These are phyloP conservation scores for Microhierax caerulescens DNA, from an alignment of 2,797 vertebrate genomes.

Conservation along the genomic window DNA sequence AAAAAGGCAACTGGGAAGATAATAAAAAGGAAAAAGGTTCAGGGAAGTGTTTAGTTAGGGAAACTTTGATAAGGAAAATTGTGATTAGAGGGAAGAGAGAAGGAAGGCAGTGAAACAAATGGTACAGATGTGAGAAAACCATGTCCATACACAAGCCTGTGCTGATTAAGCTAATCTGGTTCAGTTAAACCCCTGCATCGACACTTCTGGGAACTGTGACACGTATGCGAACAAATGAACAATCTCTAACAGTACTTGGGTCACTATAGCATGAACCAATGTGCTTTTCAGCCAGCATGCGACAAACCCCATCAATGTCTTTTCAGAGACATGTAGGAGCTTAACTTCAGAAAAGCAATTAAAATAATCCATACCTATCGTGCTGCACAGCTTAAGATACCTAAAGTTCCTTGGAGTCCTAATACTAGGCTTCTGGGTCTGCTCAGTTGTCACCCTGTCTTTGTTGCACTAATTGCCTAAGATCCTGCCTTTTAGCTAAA, in stretches of 20 bases:
- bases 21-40: background rate
- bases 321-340: background rate
- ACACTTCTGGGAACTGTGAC: background rate
- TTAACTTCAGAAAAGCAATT: slow-evolving; percentile 33
- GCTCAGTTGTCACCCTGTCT: slow-evolving; percentile 44
- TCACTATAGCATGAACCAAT: background rate
- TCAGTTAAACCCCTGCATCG: background rate
- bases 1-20: background rate
- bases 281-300: background rate
- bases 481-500: slow-evolving; percentile 5
- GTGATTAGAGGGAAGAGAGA: background rate
- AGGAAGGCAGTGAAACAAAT: background rate
- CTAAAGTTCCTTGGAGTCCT: slow-evolving; percentile 2
- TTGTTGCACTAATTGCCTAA: slow-evolving; percentile 1
- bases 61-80: background rate
- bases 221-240: background rate
- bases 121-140: background rate
- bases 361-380: slow-evolving; percentile 19
- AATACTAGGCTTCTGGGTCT: slow-evolving; percentile 13
- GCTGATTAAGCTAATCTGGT: slow-evolving; percentile 16
- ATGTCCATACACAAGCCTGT: background rate
- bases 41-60: background rate
- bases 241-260: background rate
- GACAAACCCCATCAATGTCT: background rate
- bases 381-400: slow-evolving; percentile 11